Base-by-base conservation (phyloP, 2,888 invertebrate species). In the Caenorhabditis sp. region DNA sequence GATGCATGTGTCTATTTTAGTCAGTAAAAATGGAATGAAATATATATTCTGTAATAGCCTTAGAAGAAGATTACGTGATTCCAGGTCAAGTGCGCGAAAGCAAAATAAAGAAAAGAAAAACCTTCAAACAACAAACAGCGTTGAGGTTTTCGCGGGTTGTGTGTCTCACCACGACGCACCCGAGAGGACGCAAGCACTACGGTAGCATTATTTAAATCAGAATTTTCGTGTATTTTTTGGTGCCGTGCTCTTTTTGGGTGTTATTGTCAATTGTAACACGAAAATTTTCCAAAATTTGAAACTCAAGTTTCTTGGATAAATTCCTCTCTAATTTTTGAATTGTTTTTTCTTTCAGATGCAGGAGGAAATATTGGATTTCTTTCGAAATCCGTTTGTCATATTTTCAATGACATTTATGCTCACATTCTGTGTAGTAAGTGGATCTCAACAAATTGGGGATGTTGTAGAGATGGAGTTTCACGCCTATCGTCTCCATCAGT, bases 401-500 rank as follows among this genome's bases (percentile, higher is more conserved):
- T 66, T 82, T 43, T 79, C 70, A 50, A 58, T 83, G 55, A 79
- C 81, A 24, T 64, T 74, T 59, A 66, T 82, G 54, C 61, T 83
- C 31, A 77, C 82, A 31, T 70, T 80, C 26, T 81, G 80, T 55
- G 66, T 81, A 53, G 81, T 78, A 58, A 71, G 71, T 60, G 71
- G 81, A 12, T 68, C 79, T 17, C 66, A 75, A 17, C 75, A 78
- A 62, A 59, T 80, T 31, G 78, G 81, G 23, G 81, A 82, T 43
- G 77, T 71, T 12, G 81, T 81, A 1, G 79, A 80, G 49, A 69
- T 78, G 6, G 81, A 81, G 49, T 82, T 88, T 62, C 76, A 76
- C 24, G 87, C 84, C 6, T 86, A 81, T 68, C 84, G 87, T 26
- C 79, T 87, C 26, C 81, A 83, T 49, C 87, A 87, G 57, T 85